phyloP scores from a whole-genome alignment of 2,113 vertebrate genomes.

The Hiodon alosoides region DNA sequence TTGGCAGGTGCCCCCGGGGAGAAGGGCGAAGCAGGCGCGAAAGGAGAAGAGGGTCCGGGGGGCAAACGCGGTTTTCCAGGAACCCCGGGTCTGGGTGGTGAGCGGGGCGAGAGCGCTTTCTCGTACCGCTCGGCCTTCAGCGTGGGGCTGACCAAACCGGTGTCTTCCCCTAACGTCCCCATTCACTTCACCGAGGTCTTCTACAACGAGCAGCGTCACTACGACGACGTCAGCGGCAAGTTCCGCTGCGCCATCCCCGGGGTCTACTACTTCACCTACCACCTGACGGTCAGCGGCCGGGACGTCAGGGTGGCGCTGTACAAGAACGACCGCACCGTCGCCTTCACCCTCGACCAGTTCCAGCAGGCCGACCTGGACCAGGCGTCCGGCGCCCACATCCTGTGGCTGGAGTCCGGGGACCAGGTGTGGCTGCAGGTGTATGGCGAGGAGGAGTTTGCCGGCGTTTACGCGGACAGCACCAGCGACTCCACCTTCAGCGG shows the following conservation, averaged over 20 bases:
- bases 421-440: constrained; percentile 78
- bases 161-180: constrained; percentile 53
- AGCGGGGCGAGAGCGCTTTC: constrained; percentile 58
- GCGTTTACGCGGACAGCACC: constrained; percentile 70
- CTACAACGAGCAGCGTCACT: constrained; percentile 73
- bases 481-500: constrained; percentile 75
- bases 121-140: constrained; percentile 73
- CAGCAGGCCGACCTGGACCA: constrained; percentile 68
- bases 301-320: constrained; percentile 72
- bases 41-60: constrained; percentile 45
- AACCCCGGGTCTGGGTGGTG: constrained; percentile 57
- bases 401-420: constrained; percentile 62
- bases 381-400: constrained; percentile 64
- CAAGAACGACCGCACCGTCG: constrained; percentile 61
- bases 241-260: constrained; percentile 69
- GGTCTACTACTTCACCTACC: constrained; percentile 72
- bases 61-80: constrained; percentile 63
- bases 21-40: constrained; percentile 56
- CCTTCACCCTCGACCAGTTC: constrained; percentile 74
- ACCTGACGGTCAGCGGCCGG: constrained; percentile 68
- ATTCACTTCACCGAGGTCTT: constrained; percentile 75
- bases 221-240: constrained; percentile 68
- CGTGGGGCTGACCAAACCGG: constrained; percentile 54
- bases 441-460: constrained; percentile 50
- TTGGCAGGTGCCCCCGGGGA: constrained; percentile 56